Base-by-base conservation (phyloP, 2,888 invertebrate species). In the Synergus gifuensis region DNA sequence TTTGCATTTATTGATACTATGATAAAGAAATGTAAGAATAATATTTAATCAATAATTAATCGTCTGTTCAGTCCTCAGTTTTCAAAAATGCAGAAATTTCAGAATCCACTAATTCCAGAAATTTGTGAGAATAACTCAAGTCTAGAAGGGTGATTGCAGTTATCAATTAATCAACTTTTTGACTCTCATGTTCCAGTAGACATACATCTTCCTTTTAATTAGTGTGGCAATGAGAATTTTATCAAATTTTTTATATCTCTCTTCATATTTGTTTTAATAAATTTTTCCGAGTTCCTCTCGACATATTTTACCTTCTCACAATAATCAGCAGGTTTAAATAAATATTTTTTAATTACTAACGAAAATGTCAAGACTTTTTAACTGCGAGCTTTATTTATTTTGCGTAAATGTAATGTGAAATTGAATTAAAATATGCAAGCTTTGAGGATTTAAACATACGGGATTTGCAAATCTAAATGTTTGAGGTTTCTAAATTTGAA, bases 181-280 rank as follows among this genome's bases (percentile, higher is more conserved):
- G 73, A n/a, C 28, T 69, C 36, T 73, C 73, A 36, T 73, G 49
- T 73, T 73, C 36, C 11, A 73, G 9, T 36, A 9, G 36, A 73
- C 54, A 54, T 73, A 54, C n/a, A 36, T 73, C 54, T 73, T 73
- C 40, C 36, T 73, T 73, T 54, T 73, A 73, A 73, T 73, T 73
- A 73, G 73, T n/a, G n/a, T 73, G n/a, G 16, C 36, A 54, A 69
- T 28, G 14, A 69, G 49, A 69, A 22, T 49, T 69, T 73, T 54
- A 73, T 73, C 36, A 54, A 54, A n/a, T n/a, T n/a, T n/a, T n/a
- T n/a, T n/a, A 28, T 28, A 73, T 54, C 54, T 73, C 28, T 54
- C 40, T 36, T 49, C 5, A 12, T n/a, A 18, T n/a, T n/a, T 9
- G 36, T n/a, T 73, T 49, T 12, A 28, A 73, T 0, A 54, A 54